phyloP scores from a whole-genome alignment of 2,888 invertebrate genomes.

The Habroteleia sp. region DNA sequence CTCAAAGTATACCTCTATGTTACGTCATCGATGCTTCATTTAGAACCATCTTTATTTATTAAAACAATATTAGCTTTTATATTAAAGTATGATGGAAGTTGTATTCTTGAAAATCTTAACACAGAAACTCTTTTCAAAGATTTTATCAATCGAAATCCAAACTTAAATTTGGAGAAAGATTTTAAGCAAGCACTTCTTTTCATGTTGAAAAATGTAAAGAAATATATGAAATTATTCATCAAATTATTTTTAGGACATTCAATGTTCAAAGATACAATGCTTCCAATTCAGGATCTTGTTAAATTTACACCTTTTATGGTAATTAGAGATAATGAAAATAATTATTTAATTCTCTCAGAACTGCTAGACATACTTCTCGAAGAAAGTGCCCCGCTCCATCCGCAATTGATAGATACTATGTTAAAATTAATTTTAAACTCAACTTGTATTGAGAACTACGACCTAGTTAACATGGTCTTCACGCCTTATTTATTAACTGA shows the following conservation, averaged over 20 bases:
- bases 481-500: constrained; percentile 61
- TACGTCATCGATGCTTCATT: constrained; percentile 64
- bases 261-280: constrained; percentile 66
- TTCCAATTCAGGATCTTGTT: constrained; percentile 68
- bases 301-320: constrained; percentile 70
- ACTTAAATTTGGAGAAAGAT: constrained; percentile 57
- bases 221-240: constrained; percentile 70
- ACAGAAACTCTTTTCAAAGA: constrained; percentile 67
- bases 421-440: constrained; percentile 43
- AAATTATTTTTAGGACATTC: constrained; percentile 71
- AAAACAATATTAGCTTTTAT: constrained; percentile 69
- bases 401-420: constrained; percentile 64
- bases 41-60: constrained; percentile 67
- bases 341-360: constrained; percentile 61
- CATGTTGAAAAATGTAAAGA: constrained; percentile 68
- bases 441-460: constrained; percentile 58
- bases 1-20: constrained; percentile 61
- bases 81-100: constrained; percentile 67
- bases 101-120: constrained; percentile 65
- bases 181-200: constrained; percentile 63
- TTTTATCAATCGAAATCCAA: constrained; percentile 68
- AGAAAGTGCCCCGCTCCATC: constrained; percentile 46
- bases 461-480: constrained; percentile 71
- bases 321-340: constrained; percentile 63
- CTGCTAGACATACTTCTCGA: constrained; percentile 53